phyloP scores from a whole-genome alignment of 1,140 invertebrate genomes.

The Drosophila persimilis region DNA sequence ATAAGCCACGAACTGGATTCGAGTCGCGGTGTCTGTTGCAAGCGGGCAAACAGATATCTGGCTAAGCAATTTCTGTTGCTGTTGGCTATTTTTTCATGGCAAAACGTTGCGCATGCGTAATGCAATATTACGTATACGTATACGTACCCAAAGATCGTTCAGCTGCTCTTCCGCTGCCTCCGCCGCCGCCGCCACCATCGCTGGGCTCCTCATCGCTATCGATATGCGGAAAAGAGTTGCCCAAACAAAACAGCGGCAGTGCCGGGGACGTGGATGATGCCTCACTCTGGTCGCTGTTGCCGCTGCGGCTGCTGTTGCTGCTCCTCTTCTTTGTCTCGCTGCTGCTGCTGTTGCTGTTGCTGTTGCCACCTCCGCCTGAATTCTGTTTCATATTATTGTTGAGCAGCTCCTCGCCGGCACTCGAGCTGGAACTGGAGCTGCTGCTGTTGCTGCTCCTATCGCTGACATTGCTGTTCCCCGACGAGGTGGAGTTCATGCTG shows the following conservation, averaged over 20 bases:
- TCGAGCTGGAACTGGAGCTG: conserved; percentile 41
- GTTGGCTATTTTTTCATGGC: conserved; percentile 4
- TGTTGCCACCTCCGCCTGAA: conserved; percentile 21
- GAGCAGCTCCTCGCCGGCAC: conserved; percentile 61
- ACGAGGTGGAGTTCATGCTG: conserved; percentile 81
- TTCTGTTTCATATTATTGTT: conserved; percentile 33
- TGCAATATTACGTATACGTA: conserved; percentile 71
- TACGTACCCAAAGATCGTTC: conserved; percentile 63
- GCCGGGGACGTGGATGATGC: conserved; percentile 66
- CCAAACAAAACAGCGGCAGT: conserved; percentile 86
- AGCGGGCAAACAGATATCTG: conserved; percentile 13
- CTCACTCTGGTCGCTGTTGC: conserved; percentile 31
- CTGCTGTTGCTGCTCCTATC: conserved; percentile 67
- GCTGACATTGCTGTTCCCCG: conserved; percentile 76
- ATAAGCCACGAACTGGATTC: conserved; percentile 33
- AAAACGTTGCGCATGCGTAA: conserved; percentile 63
- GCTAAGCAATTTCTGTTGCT: conserved; percentile 18
- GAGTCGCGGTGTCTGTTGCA: conserved; percentile 25
- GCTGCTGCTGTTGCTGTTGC: conserved; percentile 21
- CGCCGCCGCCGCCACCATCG: conserved; percentile 81
- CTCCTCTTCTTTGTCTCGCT: conserved; percentile 33
- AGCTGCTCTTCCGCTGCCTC: conserved; percentile 84
- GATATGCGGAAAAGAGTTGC: conserved; percentile 88
- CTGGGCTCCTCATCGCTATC: conserved; percentile 89
- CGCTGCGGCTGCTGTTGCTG: conserved; percentile 15